These are phyloP conservation scores for Sander vitreus DNA, from an alignment of 2,113 vertebrate genomes.

Conservation along the genomic window DNA sequence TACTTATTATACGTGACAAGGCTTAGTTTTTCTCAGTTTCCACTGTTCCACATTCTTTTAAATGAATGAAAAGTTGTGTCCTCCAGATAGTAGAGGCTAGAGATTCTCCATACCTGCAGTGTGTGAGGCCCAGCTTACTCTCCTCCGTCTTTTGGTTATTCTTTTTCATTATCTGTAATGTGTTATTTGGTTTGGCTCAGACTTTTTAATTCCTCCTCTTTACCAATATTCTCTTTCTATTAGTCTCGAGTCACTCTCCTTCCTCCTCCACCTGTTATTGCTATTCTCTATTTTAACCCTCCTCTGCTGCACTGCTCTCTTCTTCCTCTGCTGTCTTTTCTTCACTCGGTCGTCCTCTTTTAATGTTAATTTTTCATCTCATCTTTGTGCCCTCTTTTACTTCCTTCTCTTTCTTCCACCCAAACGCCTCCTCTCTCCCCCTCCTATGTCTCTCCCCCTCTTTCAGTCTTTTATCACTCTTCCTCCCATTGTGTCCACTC, in stretches of 20 bases:
- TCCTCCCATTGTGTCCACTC: conserved; percentile 6
- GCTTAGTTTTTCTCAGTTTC: neutral
- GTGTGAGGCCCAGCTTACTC: conserved; percentile 25
- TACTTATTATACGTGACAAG: neutral
- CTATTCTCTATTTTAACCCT: neutral
- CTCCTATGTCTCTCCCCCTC: neutral
- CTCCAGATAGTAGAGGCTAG: neutral
- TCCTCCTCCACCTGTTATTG: conserved; percentile 44
- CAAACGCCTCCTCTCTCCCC: neutral
- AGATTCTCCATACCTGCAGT: conserved; percentile 14
- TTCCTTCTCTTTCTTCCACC: neutral
- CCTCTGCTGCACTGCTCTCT: neutral
- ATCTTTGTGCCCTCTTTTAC: conserved; percentile 8
- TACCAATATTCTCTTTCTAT: conserved; percentile 35
- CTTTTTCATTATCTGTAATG: conserved; percentile 41
- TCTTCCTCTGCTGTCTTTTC: conserved; percentile 4
- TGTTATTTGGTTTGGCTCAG: conserved; percentile 25
- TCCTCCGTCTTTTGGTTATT: conserved; percentile 25
- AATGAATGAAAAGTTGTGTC: conserved; percentile 11
- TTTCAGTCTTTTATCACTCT: neutral
- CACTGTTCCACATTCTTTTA: conserved; percentile 3
- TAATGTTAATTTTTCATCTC: conserved; percentile 17
- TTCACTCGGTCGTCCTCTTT: neutral
- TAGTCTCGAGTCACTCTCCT: conserved; percentile 10
- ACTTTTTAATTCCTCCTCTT: conserved; percentile 34